Percentiles rank a stretch among this genome's conserved stretches.
Evolutionary conservation across 2,888 invertebrate genomes (phyloP).

Genomic region (Graphium colonna): DNA sequence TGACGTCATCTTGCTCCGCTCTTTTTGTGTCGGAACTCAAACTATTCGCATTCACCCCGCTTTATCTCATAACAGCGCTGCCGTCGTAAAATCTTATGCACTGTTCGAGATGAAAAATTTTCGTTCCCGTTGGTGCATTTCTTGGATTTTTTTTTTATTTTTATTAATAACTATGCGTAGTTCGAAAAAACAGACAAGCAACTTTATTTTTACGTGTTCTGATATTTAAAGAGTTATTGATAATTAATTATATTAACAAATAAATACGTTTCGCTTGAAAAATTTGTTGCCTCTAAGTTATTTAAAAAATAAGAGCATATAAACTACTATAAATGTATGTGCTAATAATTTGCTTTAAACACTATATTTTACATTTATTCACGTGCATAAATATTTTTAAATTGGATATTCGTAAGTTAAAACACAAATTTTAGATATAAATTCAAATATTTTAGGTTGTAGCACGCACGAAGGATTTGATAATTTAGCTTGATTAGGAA

Average conservation of each 20-base stretch:
- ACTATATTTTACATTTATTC: too few species aligned
- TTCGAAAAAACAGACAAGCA: too few species aligned
- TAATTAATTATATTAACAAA: neutral
- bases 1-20: constrained; percentile 13
- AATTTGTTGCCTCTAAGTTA: neutral
- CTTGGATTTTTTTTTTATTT: neutral
- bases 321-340: too few species aligned
- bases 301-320: neutral
- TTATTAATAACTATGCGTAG: neutral
- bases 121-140: neutral
- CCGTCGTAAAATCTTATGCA: constrained; percentile 5
- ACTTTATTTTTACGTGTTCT: too few species aligned
- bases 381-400: too few species aligned
- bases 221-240: too few species aligned
- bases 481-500: too few species aligned
- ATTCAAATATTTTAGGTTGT: too few species aligned
- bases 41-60: constrained; percentile 4
- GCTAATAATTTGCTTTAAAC: too few species aligned
- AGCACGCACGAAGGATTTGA: too few species aligned
- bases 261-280: neutral
- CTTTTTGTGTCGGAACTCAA: neutral
- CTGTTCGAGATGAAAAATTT: neutral
- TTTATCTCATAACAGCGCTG: constrained; percentile 3
- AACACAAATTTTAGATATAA: too few species aligned
- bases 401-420: too few species aligned